Conservation (phyloP, 2,797 vertebrate genomes). For the Platalea minor region DNA sequence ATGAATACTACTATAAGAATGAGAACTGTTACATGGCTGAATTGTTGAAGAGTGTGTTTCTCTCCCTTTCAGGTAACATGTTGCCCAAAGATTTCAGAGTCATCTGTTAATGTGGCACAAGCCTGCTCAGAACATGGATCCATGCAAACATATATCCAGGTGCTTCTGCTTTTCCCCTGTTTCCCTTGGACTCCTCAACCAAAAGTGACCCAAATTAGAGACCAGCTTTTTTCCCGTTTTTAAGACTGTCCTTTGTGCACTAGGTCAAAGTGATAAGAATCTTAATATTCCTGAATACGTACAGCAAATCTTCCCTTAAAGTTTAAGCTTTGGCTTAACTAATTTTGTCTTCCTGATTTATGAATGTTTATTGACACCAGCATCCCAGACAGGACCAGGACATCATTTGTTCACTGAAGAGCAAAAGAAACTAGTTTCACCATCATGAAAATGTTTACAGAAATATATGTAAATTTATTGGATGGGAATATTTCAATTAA, state of each 20-base stretch:
- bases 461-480: too few relatives aligned
- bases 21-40: neutral
- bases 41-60: neutral
- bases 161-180: neutral
- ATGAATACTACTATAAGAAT: neutral
- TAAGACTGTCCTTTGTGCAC: neutral
- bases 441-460: neutral
- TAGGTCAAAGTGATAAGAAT: neutral
- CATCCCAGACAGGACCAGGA: neutral
- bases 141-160: fast-evolving
- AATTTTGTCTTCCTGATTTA: neutral
- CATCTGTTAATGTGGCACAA: neutral
- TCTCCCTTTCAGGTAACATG: fast-evolving
- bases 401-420: neutral
- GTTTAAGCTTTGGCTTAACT: neutral
- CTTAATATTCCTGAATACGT: neutral
- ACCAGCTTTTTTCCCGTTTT: neutral
- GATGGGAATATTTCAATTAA: neutral
- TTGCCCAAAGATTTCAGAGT: neutral
- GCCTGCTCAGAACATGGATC: neutral
- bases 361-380: neutral
- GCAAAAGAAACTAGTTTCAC: neutral
- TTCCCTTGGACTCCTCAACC: neutral
- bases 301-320: neutral
- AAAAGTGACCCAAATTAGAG: neutral